Evolutionary conservation across 2,797 vertebrate species (phyloP).

Genomic region (Melanotaenia trifasciata): DNA sequence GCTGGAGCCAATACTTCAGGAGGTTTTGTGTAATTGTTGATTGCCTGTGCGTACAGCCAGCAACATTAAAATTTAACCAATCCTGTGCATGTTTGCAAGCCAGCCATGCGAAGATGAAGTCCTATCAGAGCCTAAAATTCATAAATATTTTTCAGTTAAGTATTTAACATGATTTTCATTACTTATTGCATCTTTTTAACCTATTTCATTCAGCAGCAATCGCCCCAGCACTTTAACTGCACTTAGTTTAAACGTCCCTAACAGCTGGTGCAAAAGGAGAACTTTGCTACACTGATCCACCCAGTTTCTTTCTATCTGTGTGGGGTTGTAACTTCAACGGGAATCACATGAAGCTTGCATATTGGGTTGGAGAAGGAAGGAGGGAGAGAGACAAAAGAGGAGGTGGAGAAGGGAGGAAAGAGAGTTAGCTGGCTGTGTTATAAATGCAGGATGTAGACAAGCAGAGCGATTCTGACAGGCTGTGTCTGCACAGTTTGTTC

Average conservation of each 20-base stretch:
- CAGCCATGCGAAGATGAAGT: background rate
- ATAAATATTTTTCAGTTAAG: background rate
- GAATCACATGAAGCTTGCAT: constrained; percentile 48
- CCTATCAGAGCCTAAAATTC: background rate
- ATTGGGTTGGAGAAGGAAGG: constrained; percentile 15
- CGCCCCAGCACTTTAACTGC: background rate
- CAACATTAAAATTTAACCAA: background rate
- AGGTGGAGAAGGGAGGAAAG: constrained; percentile 12
- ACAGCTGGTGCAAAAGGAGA: background rate
- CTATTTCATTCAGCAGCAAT: background rate
- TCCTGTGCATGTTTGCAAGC: background rate
- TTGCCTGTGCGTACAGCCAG: background rate
- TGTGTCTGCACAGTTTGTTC: constrained; percentile 79
- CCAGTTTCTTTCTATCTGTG: constrained; percentile 11
- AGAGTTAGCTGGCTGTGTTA: constrained; percentile 56
- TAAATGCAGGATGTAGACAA: constrained; percentile 67
- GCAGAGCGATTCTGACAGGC: constrained; percentile 76
- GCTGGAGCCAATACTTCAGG: background rate
- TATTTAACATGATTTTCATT: background rate
- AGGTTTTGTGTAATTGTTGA: background rate
- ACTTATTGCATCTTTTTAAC: background rate
- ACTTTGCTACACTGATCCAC: constrained; percentile 5
- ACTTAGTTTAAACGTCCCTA: background rate
- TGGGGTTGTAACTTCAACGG: constrained; percentile 42
- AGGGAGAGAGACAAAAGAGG: constrained; percentile 14